Evolutionary conservation across 2,797 vertebrate species (phyloP), one percentile per base, ranked within the genome.

Genomic region (Heteromormyrus szaboi): DNA sequence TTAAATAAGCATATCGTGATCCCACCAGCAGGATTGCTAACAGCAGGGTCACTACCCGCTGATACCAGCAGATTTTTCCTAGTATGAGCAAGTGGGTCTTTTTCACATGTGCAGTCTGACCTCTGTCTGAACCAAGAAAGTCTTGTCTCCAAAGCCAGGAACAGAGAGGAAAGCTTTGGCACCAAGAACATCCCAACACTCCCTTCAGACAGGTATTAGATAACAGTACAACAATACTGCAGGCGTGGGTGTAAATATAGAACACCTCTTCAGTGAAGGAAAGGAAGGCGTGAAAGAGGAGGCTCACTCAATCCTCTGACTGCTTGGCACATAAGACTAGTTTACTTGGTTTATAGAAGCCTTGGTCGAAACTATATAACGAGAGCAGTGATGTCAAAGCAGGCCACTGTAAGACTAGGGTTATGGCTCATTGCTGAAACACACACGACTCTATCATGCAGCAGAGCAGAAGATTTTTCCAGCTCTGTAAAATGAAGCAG

Each of bases 201-300:
- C 51, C 33, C 85, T 44, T 41, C 85, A 54, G 62, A 37, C 62
- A 88, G 87, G 87, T 88, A 44, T 88, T 51, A n/a, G 51, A 88
- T 84, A 88, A 88, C 88, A 83, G 53, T 33, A 62, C 33, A 59
- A 84, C 50, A 83, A 84, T 59, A 50, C 50, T 48, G 50, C 51
- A 53, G 85, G 3, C 59, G 29, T 44, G 29, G 37, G 44, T 86
- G 62, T 85, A 89, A 89, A 86, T 86, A 85, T 85, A 89, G 51
- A 62, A 88, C 68, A 44, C 44, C 22, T 88, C 68, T 76, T 72
- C 59, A 37, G 68, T 25, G 46, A 51, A 51, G 87, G 22, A 54
- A 22, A 37, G 53, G 53, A 86, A n/a, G 29, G 33, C 29, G 22
- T 51, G 50, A 51, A 33, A 19, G 50, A 33, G 50, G 19, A 86